These are phyloP conservation scores for Ormyrus rosae DNA, from an alignment of 2,888 invertebrate genomes.

Conservation along the genomic window DNA sequence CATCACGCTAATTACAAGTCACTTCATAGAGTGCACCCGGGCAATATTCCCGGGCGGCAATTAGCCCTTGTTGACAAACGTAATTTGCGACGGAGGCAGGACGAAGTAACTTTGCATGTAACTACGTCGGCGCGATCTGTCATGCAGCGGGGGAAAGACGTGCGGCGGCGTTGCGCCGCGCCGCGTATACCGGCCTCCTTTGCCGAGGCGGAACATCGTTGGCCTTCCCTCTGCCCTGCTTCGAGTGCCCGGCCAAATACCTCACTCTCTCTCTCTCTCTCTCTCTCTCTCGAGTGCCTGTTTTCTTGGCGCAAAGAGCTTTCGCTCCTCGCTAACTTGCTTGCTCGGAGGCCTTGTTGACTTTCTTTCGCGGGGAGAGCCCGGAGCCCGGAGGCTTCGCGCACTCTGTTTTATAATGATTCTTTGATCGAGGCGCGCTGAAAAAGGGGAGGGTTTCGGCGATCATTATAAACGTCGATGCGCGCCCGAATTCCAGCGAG, in stretches of 20 bases:
- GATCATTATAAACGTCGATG: no score
- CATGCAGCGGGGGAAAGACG: background rate
- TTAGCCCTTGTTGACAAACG: slow-evolving; percentile 74
- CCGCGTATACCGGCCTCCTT: background rate
- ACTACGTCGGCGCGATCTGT: slow-evolving; percentile 5
- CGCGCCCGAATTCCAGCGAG: no score
- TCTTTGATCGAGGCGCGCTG: no score
- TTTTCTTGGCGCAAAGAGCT: slow-evolving; percentile 8
- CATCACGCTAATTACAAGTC: slow-evolving; percentile 71
- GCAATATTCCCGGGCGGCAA: slow-evolving; percentile 72
- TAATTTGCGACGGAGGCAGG: slow-evolving; percentile 66
- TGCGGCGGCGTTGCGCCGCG: background rate
- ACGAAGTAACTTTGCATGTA: slow-evolving; percentile 42
- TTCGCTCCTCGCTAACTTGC: background rate
- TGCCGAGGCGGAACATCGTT: slow-evolving; percentile 21
- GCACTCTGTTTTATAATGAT: no score
- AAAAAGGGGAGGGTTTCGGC: no score
- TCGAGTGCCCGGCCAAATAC: slow-evolving; percentile 12
- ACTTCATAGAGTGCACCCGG: slow-evolving; percentile 61
- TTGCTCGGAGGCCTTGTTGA: no score
- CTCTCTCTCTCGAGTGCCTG: background rate
- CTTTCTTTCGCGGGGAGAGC: no score
- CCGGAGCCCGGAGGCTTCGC: no score
- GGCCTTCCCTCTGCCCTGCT: background rate
- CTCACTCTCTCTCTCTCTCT: background rate